phyloP scores from a whole-genome alignment of 2,113 vertebrate genomes.

The Spea bombifrons region DNA sequence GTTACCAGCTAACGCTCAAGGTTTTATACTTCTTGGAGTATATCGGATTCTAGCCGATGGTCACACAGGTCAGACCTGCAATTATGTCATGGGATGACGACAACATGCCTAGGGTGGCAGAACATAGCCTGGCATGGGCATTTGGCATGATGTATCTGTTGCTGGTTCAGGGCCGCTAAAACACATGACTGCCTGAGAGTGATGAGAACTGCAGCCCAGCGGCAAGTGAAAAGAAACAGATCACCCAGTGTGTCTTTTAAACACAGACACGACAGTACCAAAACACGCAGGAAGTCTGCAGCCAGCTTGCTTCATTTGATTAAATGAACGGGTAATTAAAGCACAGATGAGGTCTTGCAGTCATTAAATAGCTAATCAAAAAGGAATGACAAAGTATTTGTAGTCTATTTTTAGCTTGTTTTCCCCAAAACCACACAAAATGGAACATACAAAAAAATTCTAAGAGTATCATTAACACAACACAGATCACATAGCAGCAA shows the following conservation, averaged over 20 bases:
- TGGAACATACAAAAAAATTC: slow-evolving; percentile 14
- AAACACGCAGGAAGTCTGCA: slow-evolving; percentile 39
- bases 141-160: no score
- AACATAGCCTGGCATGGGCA: no score
- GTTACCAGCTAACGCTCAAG: no score
- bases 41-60: no score
- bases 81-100: no score
- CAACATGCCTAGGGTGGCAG: no score
- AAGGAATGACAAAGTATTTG: slow-evolving; percentile 47
- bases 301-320: slow-evolving; percentile 45
- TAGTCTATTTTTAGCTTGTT: slow-evolving; percentile 43
- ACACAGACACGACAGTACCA: slow-evolving; percentile 29
- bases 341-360: slow-evolving; percentile 48
- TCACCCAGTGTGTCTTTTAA: slow-evolving; percentile 7
- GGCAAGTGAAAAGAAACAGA: not conserved
- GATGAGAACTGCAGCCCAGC: not conserved
- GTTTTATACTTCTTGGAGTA: no score
- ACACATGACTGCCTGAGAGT: not conserved
- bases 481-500: slow-evolving; percentile 43
- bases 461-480: slow-evolving; percentile 7
- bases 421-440: slow-evolving; percentile 42
- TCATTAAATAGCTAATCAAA: slow-evolving; percentile 49
- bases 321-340: slow-evolving; percentile 47
- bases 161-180: no score
- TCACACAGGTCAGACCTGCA: no score